Conservation (phyloP, 2,888 invertebrate species). For the Acanthoscelides obtectus region DNA sequence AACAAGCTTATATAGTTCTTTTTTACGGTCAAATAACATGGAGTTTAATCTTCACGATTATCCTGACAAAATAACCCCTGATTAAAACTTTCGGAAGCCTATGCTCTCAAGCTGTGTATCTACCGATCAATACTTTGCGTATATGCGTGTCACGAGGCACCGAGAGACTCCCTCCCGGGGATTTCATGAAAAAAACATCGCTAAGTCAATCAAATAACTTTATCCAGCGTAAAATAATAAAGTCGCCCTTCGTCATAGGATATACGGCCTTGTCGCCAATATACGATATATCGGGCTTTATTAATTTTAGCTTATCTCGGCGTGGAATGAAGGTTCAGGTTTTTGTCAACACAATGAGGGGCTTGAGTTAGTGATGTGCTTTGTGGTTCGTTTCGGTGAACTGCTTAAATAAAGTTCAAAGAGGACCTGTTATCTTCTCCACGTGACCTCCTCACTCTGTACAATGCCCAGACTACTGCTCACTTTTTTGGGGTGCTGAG, state of each 20-base stretch:
- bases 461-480: too few species aligned
- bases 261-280: not conserved
- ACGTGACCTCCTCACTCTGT: too few species aligned
- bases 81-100: too few species aligned
- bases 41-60: too few species aligned
- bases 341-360: not conserved
- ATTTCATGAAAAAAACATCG: not conserved
- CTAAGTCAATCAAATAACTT: not conserved
- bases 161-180: not conserved
- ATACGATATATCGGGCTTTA: not conserved
- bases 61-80: too few species aligned
- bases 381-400: too few species aligned
- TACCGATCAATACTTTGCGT: not conserved
- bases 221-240: not conserved
- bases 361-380: too few species aligned
- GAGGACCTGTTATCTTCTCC: too few species aligned
- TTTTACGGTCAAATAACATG: too few species aligned
- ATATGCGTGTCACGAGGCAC: not conserved
- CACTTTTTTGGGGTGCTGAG: too few species aligned
- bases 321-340: not conserved
- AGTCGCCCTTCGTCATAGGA: not conserved
- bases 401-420: too few species aligned
- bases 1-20: too few species aligned
- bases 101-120: not conserved
- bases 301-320: not conserved